Evolutionary conservation across 1,140 invertebrate genomes (phyloP).

Genomic region (Zophobas atratus): DNA sequence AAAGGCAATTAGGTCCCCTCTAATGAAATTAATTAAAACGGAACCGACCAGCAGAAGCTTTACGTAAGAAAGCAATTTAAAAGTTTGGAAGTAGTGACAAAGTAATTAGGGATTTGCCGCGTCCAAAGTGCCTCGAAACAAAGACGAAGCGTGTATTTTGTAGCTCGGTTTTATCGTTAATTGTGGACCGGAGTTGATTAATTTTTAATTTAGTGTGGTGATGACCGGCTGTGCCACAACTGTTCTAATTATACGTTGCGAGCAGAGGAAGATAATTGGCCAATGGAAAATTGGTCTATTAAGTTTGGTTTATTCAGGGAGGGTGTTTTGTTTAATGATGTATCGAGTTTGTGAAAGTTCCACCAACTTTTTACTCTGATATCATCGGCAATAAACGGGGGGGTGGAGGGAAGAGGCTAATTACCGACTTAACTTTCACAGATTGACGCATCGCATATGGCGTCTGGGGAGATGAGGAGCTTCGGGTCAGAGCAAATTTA

Average conservation of each 20-base stretch:
- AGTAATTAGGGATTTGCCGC: constrained; percentile 25
- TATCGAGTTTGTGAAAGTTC: constrained; percentile 28
- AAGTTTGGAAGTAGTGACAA: constrained; percentile 22
- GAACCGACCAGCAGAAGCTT: constrained; percentile 22
- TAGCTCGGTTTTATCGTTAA: constrained; percentile 49
- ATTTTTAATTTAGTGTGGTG: constrained; percentile 55
- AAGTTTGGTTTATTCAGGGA: constrained; percentile 55
- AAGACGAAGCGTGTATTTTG: not conserved
- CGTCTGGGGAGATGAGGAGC: too few relatives aligned
- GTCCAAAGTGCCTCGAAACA: not conserved
- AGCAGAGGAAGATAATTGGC: constrained; percentile 53
- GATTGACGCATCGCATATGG: constrained; percentile 18
- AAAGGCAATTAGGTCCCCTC: constrained; percentile 35
- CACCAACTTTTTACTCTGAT: constrained; percentile 28
- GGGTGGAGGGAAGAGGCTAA: not conserved
- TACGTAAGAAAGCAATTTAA: constrained; percentile 12
- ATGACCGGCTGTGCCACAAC: constrained; percentile 55
- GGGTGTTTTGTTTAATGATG: constrained; percentile 54
- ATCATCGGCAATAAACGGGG: constrained; percentile 6
- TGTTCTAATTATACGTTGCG: constrained; percentile 55
- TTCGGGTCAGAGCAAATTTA: too few relatives aligned
- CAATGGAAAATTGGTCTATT: constrained; percentile 54
- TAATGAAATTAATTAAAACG: constrained; percentile 46
- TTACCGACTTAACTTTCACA: constrained; percentile 22
- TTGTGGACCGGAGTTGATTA: constrained; percentile 53